Percentiles rank a stretch among this genome's conserved stretches.
Evolutionary conservation across 2,888 invertebrate genomes (phyloP).

Genomic region (Hypolimnas misippus): DNA sequence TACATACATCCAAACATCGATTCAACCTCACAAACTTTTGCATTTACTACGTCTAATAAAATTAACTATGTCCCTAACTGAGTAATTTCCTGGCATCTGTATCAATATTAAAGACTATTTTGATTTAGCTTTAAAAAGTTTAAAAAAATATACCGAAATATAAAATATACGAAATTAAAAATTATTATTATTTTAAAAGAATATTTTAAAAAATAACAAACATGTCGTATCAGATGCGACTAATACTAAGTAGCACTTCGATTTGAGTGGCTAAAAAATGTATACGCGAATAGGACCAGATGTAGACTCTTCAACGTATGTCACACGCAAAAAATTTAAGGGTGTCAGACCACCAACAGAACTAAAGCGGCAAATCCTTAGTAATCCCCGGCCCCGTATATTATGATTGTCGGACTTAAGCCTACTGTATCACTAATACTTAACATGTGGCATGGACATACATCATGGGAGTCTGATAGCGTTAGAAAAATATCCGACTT

Average conservation of each 20-base stretch:
- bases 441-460: constrained; percentile 68
- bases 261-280: constrained; percentile 17
- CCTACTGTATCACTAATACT: constrained; percentile 68
- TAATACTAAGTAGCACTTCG: neutral
- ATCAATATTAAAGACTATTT: no score
- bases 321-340: constrained; percentile 61
- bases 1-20: no score
- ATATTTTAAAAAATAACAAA: neutral
- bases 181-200: neutral
- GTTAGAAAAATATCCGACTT: constrained; percentile 11
- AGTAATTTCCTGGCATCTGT: no score
- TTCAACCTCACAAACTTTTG: no score
- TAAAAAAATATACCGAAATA: no score
- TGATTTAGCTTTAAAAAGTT: no score
- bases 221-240: neutral
- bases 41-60: no score
- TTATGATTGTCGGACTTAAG: constrained; percentile 79
- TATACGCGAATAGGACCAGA: constrained; percentile 54
- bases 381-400: constrained; percentile 74
- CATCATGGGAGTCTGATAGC: constrained; percentile 22
- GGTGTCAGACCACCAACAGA: constrained; percentile 74
- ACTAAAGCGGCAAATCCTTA: constrained; percentile 67
- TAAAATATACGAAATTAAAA: neutral
- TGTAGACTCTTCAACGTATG: constrained; percentile 67
- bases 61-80: no score